A percentile compares a stretch with the other conserved stretches of the same genome.
phyloP scores from a whole-genome alignment of 2,797 vertebrate species.

The Pantherophis vulpinus region DNA sequence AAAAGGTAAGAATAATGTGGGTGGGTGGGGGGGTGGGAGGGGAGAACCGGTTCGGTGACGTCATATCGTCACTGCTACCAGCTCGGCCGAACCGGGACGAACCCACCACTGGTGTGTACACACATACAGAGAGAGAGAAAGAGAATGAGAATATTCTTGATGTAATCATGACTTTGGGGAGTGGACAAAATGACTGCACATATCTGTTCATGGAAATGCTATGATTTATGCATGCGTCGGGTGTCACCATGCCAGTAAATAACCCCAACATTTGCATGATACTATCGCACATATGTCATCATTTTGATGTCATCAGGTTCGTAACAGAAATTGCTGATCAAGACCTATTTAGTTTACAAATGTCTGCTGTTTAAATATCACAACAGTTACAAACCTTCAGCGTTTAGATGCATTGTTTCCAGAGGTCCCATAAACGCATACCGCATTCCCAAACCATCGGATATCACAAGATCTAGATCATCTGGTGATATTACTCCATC shows the following conservation, averaged over 20 bases:
- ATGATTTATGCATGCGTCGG: neutral
- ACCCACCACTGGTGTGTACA: no score
- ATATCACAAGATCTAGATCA: conserved; percentile 96
- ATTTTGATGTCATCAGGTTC: neutral
- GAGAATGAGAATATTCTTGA: neutral
- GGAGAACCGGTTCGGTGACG: no score
- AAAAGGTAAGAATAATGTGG: no score
- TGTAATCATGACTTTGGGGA: conserved; percentile 9
- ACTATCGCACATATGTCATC: neutral
- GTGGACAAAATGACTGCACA: neutral
- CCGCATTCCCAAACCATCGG: conserved; percentile 93
- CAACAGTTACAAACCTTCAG: conserved; percentile 79
- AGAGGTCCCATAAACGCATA: conserved; percentile 95
- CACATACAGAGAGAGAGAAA: neutral
- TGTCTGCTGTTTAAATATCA: neutral
- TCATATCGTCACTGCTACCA: no score
- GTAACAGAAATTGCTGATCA: neutral
- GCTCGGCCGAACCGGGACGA: no score
- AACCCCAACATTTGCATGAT: neutral
- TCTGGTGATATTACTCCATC: conserved; percentile 87
- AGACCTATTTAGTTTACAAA: neutral
- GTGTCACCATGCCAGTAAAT: neutral
- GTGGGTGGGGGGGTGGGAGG: no score
- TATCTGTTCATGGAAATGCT: neutral
- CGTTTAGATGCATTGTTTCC: conserved; percentile 98